Percentiles rank a stretch among this genome's conserved stretches.
phyloP scores from a whole-genome alignment of 2,888 invertebrate genomes.

The Drosophila infuscata region DNA sequence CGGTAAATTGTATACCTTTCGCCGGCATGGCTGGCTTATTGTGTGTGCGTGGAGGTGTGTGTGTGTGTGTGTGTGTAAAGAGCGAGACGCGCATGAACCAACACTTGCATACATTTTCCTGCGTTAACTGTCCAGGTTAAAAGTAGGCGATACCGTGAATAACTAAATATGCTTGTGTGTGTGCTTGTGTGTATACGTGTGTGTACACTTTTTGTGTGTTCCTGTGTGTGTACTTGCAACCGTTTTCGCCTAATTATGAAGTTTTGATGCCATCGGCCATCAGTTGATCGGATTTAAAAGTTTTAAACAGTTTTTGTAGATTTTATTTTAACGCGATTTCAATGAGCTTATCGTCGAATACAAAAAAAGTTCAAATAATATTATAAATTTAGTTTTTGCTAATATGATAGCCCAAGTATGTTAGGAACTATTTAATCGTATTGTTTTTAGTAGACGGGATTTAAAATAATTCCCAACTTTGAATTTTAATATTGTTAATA shows the following conservation, averaged over 20 bases:
- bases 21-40: constrained; percentile 6
- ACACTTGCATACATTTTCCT: constrained; percentile 29
- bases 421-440: background rate
- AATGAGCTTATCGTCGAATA: background rate
- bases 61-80: background rate
- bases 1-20: background rate
- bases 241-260: constrained; percentile 46
- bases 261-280: constrained; percentile 40
- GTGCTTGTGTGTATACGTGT: background rate
- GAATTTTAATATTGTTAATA: background rate
- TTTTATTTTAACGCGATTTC: constrained; percentile 22
- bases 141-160: constrained; percentile 34
- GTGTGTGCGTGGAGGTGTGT: background rate
- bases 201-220: background rate
- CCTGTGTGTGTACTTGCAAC: background rate
- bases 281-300: constrained; percentile 49
- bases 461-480: background rate
- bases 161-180: background rate
- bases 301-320: constrained; percentile 13
- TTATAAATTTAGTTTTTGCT: background rate
- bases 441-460: background rate
- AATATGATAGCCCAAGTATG: background rate
- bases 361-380: constrained; percentile 21
- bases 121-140: constrained; percentile 51
- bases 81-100: constrained; percentile 3